Percentiles rank a stretch among this genome's conserved stretches.
Conservation (phyloP, 1,140 invertebrate species). For the Lethrus apterus region DNA sequence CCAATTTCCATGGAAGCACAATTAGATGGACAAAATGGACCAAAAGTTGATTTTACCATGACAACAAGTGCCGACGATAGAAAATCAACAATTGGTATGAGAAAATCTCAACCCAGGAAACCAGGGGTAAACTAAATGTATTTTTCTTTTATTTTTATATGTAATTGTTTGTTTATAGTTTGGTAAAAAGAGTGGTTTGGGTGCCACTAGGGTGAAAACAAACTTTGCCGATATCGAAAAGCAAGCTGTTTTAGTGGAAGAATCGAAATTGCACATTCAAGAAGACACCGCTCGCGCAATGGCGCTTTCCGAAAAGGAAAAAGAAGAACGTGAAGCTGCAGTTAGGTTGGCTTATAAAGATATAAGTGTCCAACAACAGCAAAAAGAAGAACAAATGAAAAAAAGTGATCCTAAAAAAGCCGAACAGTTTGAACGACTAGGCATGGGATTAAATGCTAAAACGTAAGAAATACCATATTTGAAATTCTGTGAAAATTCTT, state of each 20-base stretch:
- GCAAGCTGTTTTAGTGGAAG: constrained; percentile 74
- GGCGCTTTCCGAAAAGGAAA: constrained; percentile 42
- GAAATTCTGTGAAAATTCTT: too few species aligned
- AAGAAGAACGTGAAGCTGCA: constrained; percentile 59
- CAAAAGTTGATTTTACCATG: constrained; percentile 41
- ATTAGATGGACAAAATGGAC: constrained; percentile 28
- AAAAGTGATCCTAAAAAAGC: constrained; percentile 80
- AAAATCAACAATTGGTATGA: constrained; percentile 64
- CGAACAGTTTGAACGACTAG: constrained; percentile 82
- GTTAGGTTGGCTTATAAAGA: constrained; percentile 87
- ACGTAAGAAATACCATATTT: constrained; percentile 42
- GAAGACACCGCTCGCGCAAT: constrained; percentile 48
- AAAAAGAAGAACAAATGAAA: constrained; percentile 70
- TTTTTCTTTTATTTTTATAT: constrained; percentile 8
- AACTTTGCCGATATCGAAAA: constrained; percentile 96
- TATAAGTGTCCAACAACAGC: constrained; percentile 67
- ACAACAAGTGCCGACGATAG: constrained; percentile 41
- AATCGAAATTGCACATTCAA: constrained; percentile 54
- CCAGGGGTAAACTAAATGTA: constrained; percentile 46
- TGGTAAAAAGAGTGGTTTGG: constrained; percentile 86
- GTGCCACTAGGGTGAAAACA: constrained; percentile 89
- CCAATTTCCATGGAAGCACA: constrained; percentile 7
- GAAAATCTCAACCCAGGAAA: constrained; percentile 58
- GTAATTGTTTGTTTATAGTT: constrained; percentile 50
- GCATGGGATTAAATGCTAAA: constrained; percentile 76